phyloP scores from a whole-genome alignment of 2,797 vertebrate species.

The Urocyon cinereoargenteus region DNA sequence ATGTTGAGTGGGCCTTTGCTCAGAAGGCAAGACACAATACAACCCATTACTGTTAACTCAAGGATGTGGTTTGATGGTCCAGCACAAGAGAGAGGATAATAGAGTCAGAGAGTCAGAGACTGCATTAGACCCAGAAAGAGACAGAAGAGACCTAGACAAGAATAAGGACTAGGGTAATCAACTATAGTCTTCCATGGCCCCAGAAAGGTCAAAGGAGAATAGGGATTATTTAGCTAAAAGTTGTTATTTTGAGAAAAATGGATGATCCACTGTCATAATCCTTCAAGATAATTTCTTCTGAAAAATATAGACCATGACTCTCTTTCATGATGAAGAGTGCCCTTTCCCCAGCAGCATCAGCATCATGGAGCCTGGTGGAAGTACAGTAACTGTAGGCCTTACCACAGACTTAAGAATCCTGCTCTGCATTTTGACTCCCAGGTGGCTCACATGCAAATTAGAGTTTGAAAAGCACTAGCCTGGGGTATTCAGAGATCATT shows the following conservation, averaged over 20 bases:
- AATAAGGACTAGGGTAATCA: background rate
- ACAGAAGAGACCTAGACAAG: background rate
- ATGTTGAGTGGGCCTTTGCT: background rate
- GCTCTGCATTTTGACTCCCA: background rate
- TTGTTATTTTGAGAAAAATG: conserved; percentile 11
- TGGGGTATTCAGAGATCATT: background rate
- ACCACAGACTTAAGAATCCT: background rate
- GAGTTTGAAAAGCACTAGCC: background rate
- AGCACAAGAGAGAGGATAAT: background rate
- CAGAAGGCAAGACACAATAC: background rate
- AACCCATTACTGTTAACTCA: background rate
- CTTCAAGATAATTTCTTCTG: background rate
- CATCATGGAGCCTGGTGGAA: background rate
- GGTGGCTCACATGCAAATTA: background rate
- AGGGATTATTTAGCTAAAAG: background rate
- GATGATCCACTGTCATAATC: background rate
- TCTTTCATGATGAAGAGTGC: background rate
- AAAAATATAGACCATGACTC: background rate
- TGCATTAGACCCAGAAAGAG: background rate
- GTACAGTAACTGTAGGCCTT: background rate
- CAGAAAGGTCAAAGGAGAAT: background rate
- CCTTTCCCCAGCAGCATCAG: background rate
- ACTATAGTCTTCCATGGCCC: background rate
- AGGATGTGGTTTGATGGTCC: background rate
- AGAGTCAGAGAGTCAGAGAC: background rate